Base-by-base conservation (phyloP, 2,797 vertebrate species). In the Girardinus metallicus region DNA sequence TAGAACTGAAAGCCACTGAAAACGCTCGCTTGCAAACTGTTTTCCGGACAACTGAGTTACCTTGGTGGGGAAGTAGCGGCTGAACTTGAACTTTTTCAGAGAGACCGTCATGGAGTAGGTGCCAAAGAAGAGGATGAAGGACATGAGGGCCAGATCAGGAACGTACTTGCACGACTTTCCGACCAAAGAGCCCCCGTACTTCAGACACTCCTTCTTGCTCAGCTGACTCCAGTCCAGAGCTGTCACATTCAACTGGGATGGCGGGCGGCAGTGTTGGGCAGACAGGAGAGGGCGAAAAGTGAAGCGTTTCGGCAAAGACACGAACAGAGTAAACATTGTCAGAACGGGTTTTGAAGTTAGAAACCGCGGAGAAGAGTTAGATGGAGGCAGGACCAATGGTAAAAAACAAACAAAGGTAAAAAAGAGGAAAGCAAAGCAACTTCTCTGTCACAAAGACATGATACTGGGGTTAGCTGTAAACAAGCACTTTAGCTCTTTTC, bases 91-190 rank as follows among this genome's bases (percentile, higher is more conserved):
- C 85, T 99, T 99, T 94, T 99, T 99, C 82, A 99, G 94, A 3
- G 97, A 96, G 86, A 99, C 85, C 0, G 98, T 98, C 98, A 98
- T 98, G 92, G 97, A 97, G 94, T 99, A 99, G 23, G 98, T 99
- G 64, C 98, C 98, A 0, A 99, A 98, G 96, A 99, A 99, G 88
- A 99, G 97, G 92, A 99, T 99, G 96, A 99, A 99, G 87, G 98
- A 99, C 97, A 99, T 98, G 78, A 99, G 97, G 1, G 98, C 98
- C 94, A 99, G 90, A 89, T 99, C 98, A 0, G 98, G 98, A 85
- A 98, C 93, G 0, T 95, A 99, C 76, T 96, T 96, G 92, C 98
- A 99, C 92, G 97, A 96, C 70, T 96, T 97, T 12, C 98, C 98
- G 29, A 97, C 95, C 51, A 99, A 94, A 76, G 95, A 96, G 62